phyloP scores from a whole-genome alignment of 2,888 invertebrate species.

The Plagodis dolabraria region DNA sequence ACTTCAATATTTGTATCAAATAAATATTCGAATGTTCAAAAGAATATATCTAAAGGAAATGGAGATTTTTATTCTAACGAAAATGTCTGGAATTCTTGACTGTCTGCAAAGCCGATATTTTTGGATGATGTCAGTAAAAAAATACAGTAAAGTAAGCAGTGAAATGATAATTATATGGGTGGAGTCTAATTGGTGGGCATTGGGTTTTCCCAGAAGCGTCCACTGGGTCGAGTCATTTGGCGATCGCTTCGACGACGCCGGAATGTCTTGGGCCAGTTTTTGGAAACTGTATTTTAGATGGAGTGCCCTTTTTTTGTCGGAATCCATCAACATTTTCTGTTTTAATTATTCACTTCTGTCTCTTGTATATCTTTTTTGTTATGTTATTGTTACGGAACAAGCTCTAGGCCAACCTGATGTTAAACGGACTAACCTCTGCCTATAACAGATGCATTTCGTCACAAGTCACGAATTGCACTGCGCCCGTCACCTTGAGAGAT shows the following conservation, averaged over 20 bases:
- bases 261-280: constrained; percentile 16
- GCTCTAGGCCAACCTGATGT: too few species aligned
- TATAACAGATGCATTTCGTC: too few species aligned
- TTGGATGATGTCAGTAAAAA: constrained; percentile 27
- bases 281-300: constrained; percentile 14
- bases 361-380: neutral
- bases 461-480: too few species aligned
- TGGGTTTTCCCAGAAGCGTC: constrained; percentile 24
- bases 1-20: too few species aligned
- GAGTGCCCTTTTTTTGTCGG: constrained; percentile 3
- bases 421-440: too few species aligned
- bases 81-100: constrained; percentile 20
- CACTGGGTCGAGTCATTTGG: constrained; percentile 10
- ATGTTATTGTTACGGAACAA: too few species aligned
- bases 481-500: too few species aligned
- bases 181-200: constrained; percentile 26
- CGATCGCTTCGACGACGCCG: constrained; percentile 1
- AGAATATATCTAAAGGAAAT: constrained; percentile 14
- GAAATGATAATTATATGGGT: constrained; percentile 28
- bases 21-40: too few species aligned
- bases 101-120: constrained; percentile 24
- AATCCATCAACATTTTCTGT: neutral
- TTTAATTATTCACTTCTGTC: too few species aligned
- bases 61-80: constrained; percentile 8
- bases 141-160: constrained; percentile 23